Evolutionary conservation across 2,113 vertebrate genomes (phyloP).

Genomic region (Mustela nigripes): DNA sequence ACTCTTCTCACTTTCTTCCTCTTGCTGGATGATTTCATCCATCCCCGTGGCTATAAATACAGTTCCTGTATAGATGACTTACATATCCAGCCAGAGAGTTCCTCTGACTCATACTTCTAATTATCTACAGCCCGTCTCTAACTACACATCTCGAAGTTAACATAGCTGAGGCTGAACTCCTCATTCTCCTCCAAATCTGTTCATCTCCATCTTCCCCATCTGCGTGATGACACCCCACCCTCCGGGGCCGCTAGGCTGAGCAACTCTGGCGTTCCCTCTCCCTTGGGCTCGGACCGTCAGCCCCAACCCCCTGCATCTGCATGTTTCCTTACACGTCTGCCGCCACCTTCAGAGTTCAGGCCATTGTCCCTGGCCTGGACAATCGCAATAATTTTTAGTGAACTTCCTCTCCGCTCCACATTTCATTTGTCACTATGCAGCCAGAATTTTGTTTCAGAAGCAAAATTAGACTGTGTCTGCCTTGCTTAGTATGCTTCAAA

Average conservation of each 20-base stretch:
- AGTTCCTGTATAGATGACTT: neutral
- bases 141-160: neutral
- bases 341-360: fast-evolving
- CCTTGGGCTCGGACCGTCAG: neutral
- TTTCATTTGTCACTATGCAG: neutral
- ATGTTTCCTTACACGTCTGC: neutral
- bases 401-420: neutral
- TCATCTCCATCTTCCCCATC: neutral
- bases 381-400: neutral
- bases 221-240: fast-evolving
- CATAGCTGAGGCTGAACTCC: neutral
- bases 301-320: too few relatives aligned
- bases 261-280: fast-evolving
- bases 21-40: neutral
- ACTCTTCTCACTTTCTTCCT: neutral
- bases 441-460: neutral
- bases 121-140: neutral
- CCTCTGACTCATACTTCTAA: neutral
- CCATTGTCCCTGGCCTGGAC: too few relatives aligned
- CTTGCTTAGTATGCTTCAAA: neutral
- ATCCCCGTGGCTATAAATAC: neutral
- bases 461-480: neutral
- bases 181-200: neutral
- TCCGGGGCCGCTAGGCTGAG: neutral
- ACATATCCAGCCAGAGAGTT: neutral